These are phyloP conservation scores for Clarias laeviceps DNA, from an alignment of 2,797 vertebrate species.

Conservation along the genomic window DNA sequence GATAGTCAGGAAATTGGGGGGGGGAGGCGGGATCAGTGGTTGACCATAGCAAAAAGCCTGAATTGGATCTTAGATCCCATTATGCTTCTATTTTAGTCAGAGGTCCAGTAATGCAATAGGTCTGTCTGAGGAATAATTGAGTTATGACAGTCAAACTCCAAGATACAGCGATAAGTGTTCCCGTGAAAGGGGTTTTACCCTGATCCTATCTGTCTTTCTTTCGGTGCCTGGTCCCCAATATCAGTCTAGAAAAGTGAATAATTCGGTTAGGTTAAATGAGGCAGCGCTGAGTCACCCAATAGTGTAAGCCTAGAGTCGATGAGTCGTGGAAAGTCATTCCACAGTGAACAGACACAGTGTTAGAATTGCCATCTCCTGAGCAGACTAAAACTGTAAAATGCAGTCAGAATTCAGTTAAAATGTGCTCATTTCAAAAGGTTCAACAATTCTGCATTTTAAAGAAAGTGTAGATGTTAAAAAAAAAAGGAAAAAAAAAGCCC, in stretches of 20 bases:
- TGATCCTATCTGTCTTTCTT: slow-evolving; percentile 32
- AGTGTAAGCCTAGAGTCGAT: background rate
- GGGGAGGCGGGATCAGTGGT: slow-evolving; percentile 47
- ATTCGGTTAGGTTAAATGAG: slow-evolving; percentile 20
- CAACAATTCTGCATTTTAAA: background rate
- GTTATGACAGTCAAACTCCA: slow-evolving; percentile 40
- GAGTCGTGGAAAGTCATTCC: slow-evolving; percentile 14
- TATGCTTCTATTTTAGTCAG: slow-evolving; percentile 54
- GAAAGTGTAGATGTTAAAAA: background rate
- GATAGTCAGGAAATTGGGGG: slow-evolving; percentile 41
- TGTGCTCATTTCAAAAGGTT: background rate
- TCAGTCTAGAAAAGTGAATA: slow-evolving; percentile 27
- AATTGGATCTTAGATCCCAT: slow-evolving; percentile 56
- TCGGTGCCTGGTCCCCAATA: slow-evolving; percentile 27
- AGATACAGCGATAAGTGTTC: slow-evolving; percentile 34
- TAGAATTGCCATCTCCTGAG: background rate
- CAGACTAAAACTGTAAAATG: background rate
- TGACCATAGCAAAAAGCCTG: slow-evolving; percentile 47
- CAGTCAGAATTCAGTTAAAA: background rate
- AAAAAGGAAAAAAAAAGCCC: background rate
- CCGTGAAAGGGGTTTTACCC: slow-evolving; percentile 28
- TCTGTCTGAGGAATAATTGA: slow-evolving; percentile 43
- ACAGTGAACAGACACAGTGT: background rate
- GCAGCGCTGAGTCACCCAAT: background rate
- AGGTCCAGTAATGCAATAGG: slow-evolving; percentile 48